Evolutionary conservation across 1,140 invertebrate genomes (phyloP), one percentile per base, ranked within the genome.

Genomic region (Maconellicoccus hirsutus): DNA sequence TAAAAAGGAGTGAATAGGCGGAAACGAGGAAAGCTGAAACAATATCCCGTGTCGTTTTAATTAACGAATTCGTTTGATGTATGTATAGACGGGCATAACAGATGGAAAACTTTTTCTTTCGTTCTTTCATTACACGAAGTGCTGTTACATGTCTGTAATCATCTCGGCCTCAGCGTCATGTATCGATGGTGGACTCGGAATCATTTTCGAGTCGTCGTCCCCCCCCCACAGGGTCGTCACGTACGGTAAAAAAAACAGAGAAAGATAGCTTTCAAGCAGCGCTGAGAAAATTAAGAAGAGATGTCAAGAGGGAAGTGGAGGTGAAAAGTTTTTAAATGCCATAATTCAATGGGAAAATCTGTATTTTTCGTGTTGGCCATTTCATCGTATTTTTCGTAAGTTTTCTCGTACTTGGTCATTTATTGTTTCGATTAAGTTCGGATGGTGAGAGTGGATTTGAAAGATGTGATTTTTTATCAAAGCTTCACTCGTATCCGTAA

Each of bases 11-110:
- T 8, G 42, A 52, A 16, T 6, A 16, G 42, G n/a, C 6, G 42
- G 12, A 14, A 52, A 52, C 6, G 33, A n/a, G n/a, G n/a, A 33
- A 33, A 12, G 4, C 29, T 33, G 12, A 33, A 14, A 52, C 42
- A 52, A 52, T 19, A 52, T 52, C n/a, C 42, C n/a, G 12, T 52
- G 42, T 19, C 42, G 10, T 19, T 52, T 52, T 52, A 52, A 52
- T 52, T 52, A 52, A 52, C 42, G 42, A 52, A 52, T 52, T 52
- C 42, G 42, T 52, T 52, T 52, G 42, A 52, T 52, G 29, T 33
- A 52, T 3, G 33, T 52, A 52, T 52, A 19, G 42, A 52, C 6
- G 3, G 42, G n/a, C 6, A 16, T 8, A 16, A 52, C 10, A 16
- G 42, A 3, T 19, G 42, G 16, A 52, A 52, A 52, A 52, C 12